These are phyloP conservation scores for Oryzias melastigma DNA, from an alignment of 2,113 vertebrate species.

Conservation along the genomic window DNA sequence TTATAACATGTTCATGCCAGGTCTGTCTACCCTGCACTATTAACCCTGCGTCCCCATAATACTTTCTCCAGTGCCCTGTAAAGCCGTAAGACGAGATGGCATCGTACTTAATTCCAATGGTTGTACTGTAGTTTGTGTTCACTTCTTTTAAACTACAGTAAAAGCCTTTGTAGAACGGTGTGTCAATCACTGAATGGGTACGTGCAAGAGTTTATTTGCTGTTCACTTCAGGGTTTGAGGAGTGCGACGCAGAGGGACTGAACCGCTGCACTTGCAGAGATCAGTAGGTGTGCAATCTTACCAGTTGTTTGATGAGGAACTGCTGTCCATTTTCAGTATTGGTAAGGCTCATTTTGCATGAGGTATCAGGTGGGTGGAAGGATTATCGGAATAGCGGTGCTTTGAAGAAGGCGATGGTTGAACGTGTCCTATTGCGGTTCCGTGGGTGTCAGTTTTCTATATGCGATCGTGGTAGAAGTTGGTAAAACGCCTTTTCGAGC, in stretches of 20 bases:
- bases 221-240: constrained; percentile 37
- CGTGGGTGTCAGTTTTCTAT: constrained; percentile 50
- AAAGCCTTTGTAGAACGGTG: constrained; percentile 26
- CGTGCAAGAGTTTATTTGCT: constrained; percentile 28
- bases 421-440: constrained; percentile 50
- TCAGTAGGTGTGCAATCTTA: constrained; percentile 37
- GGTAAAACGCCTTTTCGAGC: constrained; percentile 23
- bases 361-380: constrained; percentile 61
- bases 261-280: constrained; percentile 46
- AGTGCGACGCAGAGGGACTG: constrained; percentile 36
- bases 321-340: constrained; percentile 66
- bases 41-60: constrained; percentile 79
- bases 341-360: constrained; percentile 62
- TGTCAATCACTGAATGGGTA: constrained; percentile 5
- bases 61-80: constrained; percentile 54
- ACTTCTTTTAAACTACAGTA: constrained; percentile 15
- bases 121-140: constrained; percentile 1
- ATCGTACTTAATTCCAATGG: constrained; percentile 24
- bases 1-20: constrained; percentile 92
- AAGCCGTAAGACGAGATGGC: constrained; percentile 56
- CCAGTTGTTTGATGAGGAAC: constrained; percentile 60
- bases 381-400: constrained; percentile 68
- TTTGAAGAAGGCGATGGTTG: constrained; percentile 45
- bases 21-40: constrained; percentile 92
- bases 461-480: constrained; percentile 23